Conservation (phyloP, 2,113 vertebrate species). For the Notarius quadriscutis region DNA sequence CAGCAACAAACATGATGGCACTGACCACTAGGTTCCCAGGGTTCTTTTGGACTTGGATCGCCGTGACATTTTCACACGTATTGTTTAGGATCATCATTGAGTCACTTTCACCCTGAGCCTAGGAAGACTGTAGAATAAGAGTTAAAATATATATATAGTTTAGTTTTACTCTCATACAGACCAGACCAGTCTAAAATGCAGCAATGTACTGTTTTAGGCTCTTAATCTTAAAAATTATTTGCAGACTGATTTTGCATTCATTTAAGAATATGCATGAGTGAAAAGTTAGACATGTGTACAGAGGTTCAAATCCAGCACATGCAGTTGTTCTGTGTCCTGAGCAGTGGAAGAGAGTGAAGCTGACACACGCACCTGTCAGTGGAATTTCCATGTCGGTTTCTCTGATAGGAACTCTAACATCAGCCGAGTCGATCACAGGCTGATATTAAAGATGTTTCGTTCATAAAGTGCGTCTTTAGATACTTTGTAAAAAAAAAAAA, state of each 20-base stretch:
- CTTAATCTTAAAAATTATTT: not conserved
- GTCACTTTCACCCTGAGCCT: slow-evolving; percentile 19
- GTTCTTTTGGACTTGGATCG: slow-evolving; percentile 65
- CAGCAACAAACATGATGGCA: slow-evolving; percentile 82
- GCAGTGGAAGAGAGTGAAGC: too few relatives aligned
- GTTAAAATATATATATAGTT: not conserved
- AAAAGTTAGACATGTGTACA: not conserved
- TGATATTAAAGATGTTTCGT: not conserved
- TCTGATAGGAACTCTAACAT: not conserved
- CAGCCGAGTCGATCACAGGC: not conserved
- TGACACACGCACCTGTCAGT: slow-evolving; percentile 36
- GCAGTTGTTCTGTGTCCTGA: not conserved
- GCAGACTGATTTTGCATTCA: not conserved
- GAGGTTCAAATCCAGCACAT: not conserved
- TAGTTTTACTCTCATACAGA: too few relatives aligned
- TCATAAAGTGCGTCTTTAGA: not conserved
- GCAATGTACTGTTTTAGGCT: too few relatives aligned
- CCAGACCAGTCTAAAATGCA: too few relatives aligned
- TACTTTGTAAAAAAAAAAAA: not conserved
- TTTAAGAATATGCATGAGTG: not conserved
- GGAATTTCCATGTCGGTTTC: slow-evolving; percentile 23
- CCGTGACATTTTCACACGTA: slow-evolving; percentile 67
- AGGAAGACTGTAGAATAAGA: slow-evolving; percentile 27
- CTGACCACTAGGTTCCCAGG: slow-evolving; percentile 73
- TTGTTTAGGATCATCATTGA: slow-evolving; percentile 55